Percentiles rank a stretch among this genome's conserved stretches.
phyloP scores from a whole-genome alignment of 2,113 vertebrate species.

The Eolophus roseicapilla region DNA sequence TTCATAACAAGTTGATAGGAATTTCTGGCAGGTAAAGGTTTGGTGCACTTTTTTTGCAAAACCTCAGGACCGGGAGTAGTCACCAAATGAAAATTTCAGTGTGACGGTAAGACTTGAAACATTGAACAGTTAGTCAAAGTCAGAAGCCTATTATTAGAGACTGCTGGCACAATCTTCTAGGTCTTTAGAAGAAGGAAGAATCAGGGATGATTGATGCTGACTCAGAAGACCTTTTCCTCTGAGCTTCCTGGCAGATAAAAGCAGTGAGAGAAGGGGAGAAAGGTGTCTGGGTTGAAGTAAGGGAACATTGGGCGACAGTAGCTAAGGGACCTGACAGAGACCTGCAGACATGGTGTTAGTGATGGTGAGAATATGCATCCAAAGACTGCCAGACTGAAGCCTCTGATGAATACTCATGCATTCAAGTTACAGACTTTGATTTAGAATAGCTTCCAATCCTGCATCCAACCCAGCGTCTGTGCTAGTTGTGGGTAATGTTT shows the following conservation, averaged over 20 bases:
- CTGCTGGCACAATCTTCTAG: neutral
- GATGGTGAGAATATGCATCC: neutral
- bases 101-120: neutral
- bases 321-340: neutral
- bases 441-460: neutral
- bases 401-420: neutral
- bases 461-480: neutral
- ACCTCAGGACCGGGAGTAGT: neutral
- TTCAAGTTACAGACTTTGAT: neutral
- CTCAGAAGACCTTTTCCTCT: neutral
- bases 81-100: neutral
- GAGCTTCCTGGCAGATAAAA: neutral
- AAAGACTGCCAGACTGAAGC: neutral
- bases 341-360: neutral
- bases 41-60: neutral
- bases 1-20: neutral
- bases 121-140: neutral
- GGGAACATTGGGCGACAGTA: neutral
- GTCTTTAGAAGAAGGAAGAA: neutral
- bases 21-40: neutral
- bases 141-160: neutral
- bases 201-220: neutral
- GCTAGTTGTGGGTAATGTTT: neutral
- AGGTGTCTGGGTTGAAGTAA: neutral
- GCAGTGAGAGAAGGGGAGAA: neutral